Conservation (phyloP, 2,888 invertebrate species). For the Emmelina monodactyla region DNA sequence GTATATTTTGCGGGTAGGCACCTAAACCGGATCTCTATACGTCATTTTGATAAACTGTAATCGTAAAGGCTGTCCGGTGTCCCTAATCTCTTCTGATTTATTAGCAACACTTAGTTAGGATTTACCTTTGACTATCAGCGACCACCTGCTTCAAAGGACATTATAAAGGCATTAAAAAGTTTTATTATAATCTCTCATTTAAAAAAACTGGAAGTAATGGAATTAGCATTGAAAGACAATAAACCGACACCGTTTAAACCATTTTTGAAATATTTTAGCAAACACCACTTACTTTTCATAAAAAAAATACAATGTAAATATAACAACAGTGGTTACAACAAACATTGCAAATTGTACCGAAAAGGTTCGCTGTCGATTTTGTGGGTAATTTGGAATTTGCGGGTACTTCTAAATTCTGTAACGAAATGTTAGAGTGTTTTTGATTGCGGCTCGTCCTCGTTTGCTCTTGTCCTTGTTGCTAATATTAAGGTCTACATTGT, state of each 20-base stretch:
- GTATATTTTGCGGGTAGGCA: neutral
- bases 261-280: too few relatives aligned
- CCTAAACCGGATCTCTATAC: neutral
- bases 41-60: conserved; percentile 1
- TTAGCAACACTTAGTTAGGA: neutral
- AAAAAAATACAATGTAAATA: too few relatives aligned
- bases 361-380: neutral
- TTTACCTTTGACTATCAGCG: neutral
- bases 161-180: neutral
- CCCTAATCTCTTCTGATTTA: neutral
- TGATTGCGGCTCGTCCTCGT: neutral
- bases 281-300: too few relatives aligned
- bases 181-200: too few relatives aligned
- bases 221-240: too few relatives aligned
- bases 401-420: neutral
- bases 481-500: neutral
- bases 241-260: too few relatives aligned
- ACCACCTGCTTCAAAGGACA: neutral
- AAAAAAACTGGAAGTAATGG: too few relatives aligned
- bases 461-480: neutral
- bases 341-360: conserved; percentile 1
- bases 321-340: too few relatives aligned
- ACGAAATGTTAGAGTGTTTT: neutral
- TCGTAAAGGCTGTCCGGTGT: neutral
- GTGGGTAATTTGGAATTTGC: neutral